A percentile compares a stretch with the other conserved stretches of the same genome.
Conservation (phyloP, 2,888 invertebrate genomes). For the Nesidiocoris tenuis region DNA sequence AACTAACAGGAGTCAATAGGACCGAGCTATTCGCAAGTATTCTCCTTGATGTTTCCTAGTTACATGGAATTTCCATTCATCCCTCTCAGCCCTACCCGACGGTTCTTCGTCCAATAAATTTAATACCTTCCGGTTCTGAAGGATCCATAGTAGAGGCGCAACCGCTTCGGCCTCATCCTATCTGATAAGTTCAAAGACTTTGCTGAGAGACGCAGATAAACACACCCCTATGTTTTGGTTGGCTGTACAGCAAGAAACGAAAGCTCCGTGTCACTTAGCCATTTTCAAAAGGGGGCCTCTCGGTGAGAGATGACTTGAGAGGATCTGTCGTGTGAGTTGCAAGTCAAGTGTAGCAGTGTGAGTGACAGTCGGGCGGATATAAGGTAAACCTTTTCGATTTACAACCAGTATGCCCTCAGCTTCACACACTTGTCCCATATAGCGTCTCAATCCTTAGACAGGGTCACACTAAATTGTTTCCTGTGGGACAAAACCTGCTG, state of each 20-base stretch:
- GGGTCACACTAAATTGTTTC: too few species aligned
- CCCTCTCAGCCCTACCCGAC: neutral
- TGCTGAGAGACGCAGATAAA: neutral
- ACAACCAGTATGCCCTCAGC: neutral
- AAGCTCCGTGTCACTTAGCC: neutral
- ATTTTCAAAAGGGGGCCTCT: neutral
- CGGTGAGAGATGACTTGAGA: neutral
- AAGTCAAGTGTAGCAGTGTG: neutral
- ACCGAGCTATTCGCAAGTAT: too few species aligned
- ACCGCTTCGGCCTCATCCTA: neutral
- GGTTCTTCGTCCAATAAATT: neutral
- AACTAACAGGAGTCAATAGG: neutral
- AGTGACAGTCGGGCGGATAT: neutral
- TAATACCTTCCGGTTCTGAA: neutral
- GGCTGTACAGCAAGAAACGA: neutral
- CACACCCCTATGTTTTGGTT: neutral
- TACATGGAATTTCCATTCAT: neutral
- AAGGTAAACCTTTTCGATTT: neutral
- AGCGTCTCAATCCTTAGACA: neutral
- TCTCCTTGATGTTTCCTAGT: neutral
- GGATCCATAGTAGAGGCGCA: neutral
- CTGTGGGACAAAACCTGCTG: too few species aligned
- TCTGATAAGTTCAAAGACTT: neutral
- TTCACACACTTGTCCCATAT: neutral
- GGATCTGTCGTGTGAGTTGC: neutral